Evolutionary conservation across 2,888 invertebrate genomes (phyloP).

Genomic region (Phalangium opilio): DNA sequence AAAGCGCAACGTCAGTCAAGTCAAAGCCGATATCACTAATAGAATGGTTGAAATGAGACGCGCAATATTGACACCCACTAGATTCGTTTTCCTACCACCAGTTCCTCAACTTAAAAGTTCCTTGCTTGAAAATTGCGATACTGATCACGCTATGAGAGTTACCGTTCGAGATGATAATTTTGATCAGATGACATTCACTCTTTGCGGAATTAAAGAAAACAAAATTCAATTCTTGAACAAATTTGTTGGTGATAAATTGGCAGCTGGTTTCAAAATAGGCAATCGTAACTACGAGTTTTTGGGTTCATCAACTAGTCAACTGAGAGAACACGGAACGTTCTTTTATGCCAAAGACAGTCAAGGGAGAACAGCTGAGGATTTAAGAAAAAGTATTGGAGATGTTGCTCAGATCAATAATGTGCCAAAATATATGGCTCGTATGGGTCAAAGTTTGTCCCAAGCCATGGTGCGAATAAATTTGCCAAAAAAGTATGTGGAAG

Average conservation of each 20-base stretch:
- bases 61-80: slow-evolving; percentile 18
- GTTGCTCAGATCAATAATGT: slow-evolving; percentile 19
- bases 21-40: slow-evolving; percentile 5
- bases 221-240: slow-evolving; percentile 11
- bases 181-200: slow-evolving; percentile 10
- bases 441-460: slow-evolving; percentile 31
- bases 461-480: slow-evolving; percentile 13
- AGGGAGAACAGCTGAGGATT: slow-evolving; percentile 14
- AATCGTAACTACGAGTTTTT: slow-evolving; percentile 20
- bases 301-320: slow-evolving; percentile 22
- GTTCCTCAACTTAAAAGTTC: slow-evolving; percentile 13
- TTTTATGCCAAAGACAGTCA: slow-evolving; percentile 18
- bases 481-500: not conserved
- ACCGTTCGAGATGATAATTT: slow-evolving; percentile 16
- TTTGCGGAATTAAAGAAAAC: slow-evolving; percentile 3
- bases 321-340: slow-evolving; percentile 23
- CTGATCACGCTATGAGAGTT: slow-evolving; percentile 15
- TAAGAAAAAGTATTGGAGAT: slow-evolving; percentile 21
- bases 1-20: not conserved
- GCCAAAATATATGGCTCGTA: slow-evolving; percentile 30
- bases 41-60: slow-evolving; percentile 15
- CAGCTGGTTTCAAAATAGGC: slow-evolving; percentile 14
- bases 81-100: slow-evolving; percentile 12
- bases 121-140: slow-evolving; percentile 13
- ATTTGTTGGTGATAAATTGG: slow-evolving; percentile 8